Evolutionary conservation across 2,888 invertebrate genomes (phyloP), one percentile per base, ranked within the genome.

Genomic region (Drosophila quinaria): DNA sequence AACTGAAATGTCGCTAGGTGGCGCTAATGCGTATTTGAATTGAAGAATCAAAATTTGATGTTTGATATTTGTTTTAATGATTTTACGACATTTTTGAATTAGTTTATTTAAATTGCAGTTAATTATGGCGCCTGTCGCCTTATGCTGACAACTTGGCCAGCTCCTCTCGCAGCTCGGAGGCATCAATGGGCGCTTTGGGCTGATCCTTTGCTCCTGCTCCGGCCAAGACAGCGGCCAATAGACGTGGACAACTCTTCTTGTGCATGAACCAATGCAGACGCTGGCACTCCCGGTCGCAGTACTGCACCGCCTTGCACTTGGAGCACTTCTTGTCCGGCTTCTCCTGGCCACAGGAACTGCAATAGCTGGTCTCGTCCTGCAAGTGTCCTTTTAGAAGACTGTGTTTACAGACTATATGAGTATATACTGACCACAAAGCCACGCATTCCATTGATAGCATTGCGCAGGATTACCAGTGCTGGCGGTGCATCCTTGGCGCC

Each of bases 261-360:
- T 98, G 97, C 89, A 97, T 95, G 90, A 96, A 97, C 97, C 97
- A 97, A 91, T 97, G 98, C 50, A 98, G 93, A 77, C 97, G 95
- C 92, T 99, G 99, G 92, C 99, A 99, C 90, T 97, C 96, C 69
- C 97, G 94, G 92, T 98, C 97, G 93, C 99, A 99, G 92, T 99
- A 99, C 91, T 97, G 96, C 56, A 97, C 97, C 64, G 95, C 95
- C 94, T 97, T 98, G 93, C 99, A 99, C 91, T 97, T 97, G 10
- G 98, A 96, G 93, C 99, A 99, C 92, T 98, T 97, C 91, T 98
- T 98, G 8, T 95, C 95, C 0, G 98, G 97, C 80, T 96, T 96
- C 84, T 97, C 97, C 87, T 97, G 97, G 0, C 97, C 97, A 90
- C 98, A 98, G 1, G 97, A 96, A 64, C 95, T 95, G 92, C 98